Base-by-base conservation (phyloP, 2,113 vertebrate genomes). In the Bettongia penicillata region DNA sequence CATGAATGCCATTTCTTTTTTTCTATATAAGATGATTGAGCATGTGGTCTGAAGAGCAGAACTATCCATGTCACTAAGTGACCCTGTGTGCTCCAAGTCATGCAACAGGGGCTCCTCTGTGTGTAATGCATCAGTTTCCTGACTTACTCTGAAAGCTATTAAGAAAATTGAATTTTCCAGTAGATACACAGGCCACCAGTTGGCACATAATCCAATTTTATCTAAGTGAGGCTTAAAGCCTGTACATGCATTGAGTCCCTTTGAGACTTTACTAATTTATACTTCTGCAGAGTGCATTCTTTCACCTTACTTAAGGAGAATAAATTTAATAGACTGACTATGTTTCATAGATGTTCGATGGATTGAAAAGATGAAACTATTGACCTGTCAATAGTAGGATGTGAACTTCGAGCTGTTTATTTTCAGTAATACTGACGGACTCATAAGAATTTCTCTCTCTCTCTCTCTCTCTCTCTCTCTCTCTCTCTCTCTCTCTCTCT, bases 71-170 rank as follows among this genome's bases (percentile, higher is more conserved):
- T 22, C 7, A 43, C 2, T 84, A 84, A 84, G 5, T 84, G 37
- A 84, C 37, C 37, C n/a, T 84, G 37, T 84, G 19, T 77, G n/a
- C 68, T n/a, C 4, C 16, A 77, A 77, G 37, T n/a, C 37, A 77
- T n/a, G 16, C 5, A 77, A 5, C 5, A n/a, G 37, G 4, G 5
- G 1, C 1, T 19, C 9, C 37, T 77, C 47, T 91, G 0, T 94
- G 93, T 4, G 23, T 91, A n/a, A 47, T 11, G 31, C 2, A 51
- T 89, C 25, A n/a, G 24, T 50, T 84, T 93, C 9, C 53, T 92
- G n/a, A 91, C 47, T 92, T 26, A 57, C 37, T 93, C 90, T 47
- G 91, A 51, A 48, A 94, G 68, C n/a, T 96, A 90, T 37, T 25
- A 2, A 48, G 23, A 89, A 84, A 57, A 94, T 49, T 90, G 53